Conservation (phyloP, 2,113 vertebrate species). For the Thermophis baileyi region DNA sequence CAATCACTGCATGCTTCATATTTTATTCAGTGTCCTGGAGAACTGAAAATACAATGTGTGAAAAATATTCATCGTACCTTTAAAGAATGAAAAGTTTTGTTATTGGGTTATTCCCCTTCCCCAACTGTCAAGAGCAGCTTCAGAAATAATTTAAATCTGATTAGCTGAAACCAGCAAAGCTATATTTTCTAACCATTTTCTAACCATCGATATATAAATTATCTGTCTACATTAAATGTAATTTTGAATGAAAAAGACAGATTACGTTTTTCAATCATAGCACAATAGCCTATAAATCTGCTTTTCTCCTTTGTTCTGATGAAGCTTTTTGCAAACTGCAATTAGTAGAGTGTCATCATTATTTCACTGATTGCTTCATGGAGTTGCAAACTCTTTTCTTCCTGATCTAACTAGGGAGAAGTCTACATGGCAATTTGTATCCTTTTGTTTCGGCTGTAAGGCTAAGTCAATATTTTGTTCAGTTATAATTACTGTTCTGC, state of each 20-base stretch:
- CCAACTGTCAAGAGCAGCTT: slow-evolving; percentile 19
- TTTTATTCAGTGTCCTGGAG: not conserved
- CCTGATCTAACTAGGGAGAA: not conserved
- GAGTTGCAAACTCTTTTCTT: not conserved
- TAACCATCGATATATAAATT: not conserved
- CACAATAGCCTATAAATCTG: not conserved
- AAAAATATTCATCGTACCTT: slow-evolving; percentile 40
- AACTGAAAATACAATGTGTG: not conserved
- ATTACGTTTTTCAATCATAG: not conserved
- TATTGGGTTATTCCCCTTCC: slow-evolving; percentile 31
- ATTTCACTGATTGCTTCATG: not conserved
- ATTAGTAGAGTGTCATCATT: not conserved
- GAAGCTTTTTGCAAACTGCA: not conserved
- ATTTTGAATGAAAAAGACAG: not conserved
- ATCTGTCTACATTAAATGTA: not conserved
- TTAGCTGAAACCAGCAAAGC: not conserved
- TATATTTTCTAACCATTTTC: not conserved
- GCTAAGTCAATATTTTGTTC: not conserved
- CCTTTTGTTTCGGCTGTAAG: not conserved
- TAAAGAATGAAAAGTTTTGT: slow-evolving; percentile 47
- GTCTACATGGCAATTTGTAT: not conserved
- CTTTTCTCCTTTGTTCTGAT: not conserved
- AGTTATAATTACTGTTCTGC: not conserved
- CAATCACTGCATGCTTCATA: slow-evolving; percentile 1
- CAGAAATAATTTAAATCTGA: slow-evolving; percentile 31